Percentiles rank a stretch among this genome's conserved stretches.
Conservation (phyloP, 2,888 invertebrate species). For the Papilio protenor region DNA sequence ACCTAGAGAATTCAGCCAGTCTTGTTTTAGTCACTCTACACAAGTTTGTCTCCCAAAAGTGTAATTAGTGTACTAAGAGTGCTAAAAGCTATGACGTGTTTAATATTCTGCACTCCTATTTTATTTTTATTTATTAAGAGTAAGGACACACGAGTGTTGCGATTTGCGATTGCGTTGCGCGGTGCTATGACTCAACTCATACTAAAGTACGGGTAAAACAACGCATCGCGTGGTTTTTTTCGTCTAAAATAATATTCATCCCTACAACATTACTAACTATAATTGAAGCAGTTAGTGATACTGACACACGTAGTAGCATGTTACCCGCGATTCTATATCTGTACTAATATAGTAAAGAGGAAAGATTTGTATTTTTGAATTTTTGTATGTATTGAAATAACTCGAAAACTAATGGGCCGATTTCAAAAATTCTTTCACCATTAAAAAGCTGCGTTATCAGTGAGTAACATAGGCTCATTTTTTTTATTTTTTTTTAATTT, state of each 20-base stretch:
- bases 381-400: too few relatives aligned
- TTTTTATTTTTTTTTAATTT: too few relatives aligned
- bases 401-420: too few relatives aligned
- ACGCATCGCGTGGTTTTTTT: not conserved
- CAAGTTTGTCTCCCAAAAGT: not conserved
- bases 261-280: too few relatives aligned
- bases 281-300: too few relatives aligned
- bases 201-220: not conserved
- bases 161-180: not conserved
- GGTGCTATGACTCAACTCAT: not conserved
- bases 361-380: too few relatives aligned
- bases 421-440: too few relatives aligned
- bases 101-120: slow-evolving; percentile 13
- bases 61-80: slow-evolving; percentile 2
- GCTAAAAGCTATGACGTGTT: not conserved
- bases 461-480: too few relatives aligned
- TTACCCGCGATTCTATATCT: not conserved
- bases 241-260: too few relatives aligned
- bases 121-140: not conserved
- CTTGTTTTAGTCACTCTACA: not conserved
- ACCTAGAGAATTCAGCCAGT: not conserved
- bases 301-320: too few relatives aligned
- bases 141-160: not conserved
- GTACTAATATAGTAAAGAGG: too few relatives aligned
- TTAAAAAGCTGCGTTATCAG: too few relatives aligned